These are phyloP conservation scores for Lepidocyrtoides sp. DNA, from an alignment of 2,888 invertebrate species.

Conservation along the genomic window DNA sequence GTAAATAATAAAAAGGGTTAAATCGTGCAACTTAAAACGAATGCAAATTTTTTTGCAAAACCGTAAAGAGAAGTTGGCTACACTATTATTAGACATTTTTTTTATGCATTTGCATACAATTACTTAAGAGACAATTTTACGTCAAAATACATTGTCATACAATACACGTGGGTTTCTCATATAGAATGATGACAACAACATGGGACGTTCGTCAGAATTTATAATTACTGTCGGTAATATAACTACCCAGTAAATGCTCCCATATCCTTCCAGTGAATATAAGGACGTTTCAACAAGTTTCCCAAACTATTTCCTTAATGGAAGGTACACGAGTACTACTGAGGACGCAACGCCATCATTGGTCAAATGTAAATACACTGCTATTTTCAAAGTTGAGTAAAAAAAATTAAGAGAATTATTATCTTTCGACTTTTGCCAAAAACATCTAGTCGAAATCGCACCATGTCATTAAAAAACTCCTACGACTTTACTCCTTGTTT, in stretches of 20 bases:
- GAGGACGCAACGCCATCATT: neutral
- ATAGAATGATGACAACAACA: no score
- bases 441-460: neutral
- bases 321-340: neutral
- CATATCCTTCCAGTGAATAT: neutral
- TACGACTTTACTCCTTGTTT: neutral
- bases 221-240: neutral
- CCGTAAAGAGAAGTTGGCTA: neutral
- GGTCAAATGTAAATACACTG: neutral
- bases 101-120: slow-evolving; percentile 39
- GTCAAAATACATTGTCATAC: neutral
- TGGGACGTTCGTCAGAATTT: no score
- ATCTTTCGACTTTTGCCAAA: slow-evolving; percentile 7
- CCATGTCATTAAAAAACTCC: neutral
- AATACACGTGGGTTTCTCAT: neutral
- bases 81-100: neutral
- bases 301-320: slow-evolving; percentile 4
- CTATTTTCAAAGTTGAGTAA: neutral
- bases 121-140: neutral
- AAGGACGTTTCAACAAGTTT: slow-evolving; percentile 20
- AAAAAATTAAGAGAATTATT: slow-evolving; percentile 8
- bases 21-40: neutral
- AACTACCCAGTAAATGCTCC: neutral
- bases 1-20: neutral
- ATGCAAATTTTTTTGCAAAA: slow-evolving; percentile 11